A percentile compares a stretch with the other conserved stretches of the same genome.
These are phyloP conservation scores for Nephrotoma appendiculata DNA, from an alignment of 2,888 invertebrate species.

Conservation along the genomic window DNA sequence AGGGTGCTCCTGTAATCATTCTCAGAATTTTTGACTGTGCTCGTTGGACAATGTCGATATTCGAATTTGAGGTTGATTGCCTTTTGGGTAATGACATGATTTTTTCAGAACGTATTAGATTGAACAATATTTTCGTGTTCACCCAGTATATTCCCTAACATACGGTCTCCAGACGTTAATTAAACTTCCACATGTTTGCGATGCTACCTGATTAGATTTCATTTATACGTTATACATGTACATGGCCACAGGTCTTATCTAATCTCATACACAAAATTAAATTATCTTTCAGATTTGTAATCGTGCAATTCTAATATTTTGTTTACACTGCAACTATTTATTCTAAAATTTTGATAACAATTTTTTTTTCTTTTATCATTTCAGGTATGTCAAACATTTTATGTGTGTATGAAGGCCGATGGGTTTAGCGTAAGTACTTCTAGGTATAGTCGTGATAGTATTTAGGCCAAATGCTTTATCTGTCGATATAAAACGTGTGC, in stretches of 20 bases:
- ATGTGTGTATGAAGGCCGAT: background rate
- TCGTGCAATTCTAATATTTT: background rate
- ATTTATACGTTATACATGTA: background rate
- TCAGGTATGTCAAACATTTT: background rate
- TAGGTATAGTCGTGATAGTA: background rate
- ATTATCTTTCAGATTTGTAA: background rate
- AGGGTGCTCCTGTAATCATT: too few relatives aligned
- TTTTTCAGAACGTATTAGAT: too few relatives aligned
- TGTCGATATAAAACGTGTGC: background rate
- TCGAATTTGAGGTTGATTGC: too few relatives aligned
- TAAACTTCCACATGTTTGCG: background rate
- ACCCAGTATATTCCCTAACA: too few relatives aligned
- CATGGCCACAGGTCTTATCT: background rate
- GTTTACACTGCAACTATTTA: background rate
- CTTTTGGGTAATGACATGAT: too few relatives aligned
- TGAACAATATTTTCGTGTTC: too few relatives aligned
- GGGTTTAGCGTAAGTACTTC: background rate
- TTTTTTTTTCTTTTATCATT: background rate
- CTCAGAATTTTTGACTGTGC: too few relatives aligned
- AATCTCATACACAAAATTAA: background rate
- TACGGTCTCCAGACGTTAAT: background rate
- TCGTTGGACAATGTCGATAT: too few relatives aligned
- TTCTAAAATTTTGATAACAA: background rate
- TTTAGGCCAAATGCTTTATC: background rate
- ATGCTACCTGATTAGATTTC: background rate